Evolutionary conservation across 2,797 vertebrate species (phyloP), one percentile per base, ranked within the genome.

Genomic region (Sebastes taczanowskii): DNA sequence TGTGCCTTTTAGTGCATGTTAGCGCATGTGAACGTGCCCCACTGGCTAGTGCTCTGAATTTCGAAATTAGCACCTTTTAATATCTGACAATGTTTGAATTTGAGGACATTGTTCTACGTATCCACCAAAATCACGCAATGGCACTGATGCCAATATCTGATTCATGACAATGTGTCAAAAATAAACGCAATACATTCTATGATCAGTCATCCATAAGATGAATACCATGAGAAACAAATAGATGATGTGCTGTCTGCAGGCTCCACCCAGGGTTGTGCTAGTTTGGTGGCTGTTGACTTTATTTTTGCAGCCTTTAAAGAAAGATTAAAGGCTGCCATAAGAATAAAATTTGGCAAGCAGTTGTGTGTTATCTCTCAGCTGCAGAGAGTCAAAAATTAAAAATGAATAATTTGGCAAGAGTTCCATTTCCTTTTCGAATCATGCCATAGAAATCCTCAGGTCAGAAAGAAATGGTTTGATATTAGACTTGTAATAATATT

Each of bases 311-410:
- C 56, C 66, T 83, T 78, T 66, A 65, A 81, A 74, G 32, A 69
- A 62, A 78, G 71, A 91, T 86, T 74, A 89, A 86, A 84, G 60
- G 55, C 66, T 68, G 38, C 71, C 61, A 59, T 61, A 78, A 85
- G 64, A 84, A 86, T 70, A 29, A 20, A 56, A 73, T 80, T 78
- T 88, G 77, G 77, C 80, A 78, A 77, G 62, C 42, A 34, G 27
- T 59, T 71, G 49, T 71, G 49, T 87, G 63, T 87, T 87, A 89
- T 89, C 88, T 74, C 22, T 56, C 69, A 64, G 68, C 86, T 77
- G 76, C 88, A 87, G 80, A 71, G 69, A 74, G 68, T 64, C 65
- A 78, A 32, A 83, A 86, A 81, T 81, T 77, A 82, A 85, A 89
- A 85, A 89, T 77, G 11, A 66, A 80, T 76, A 66, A 62, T 80